Evolutionary conservation across 2,797 vertebrate genomes (phyloP), one percentile per base, ranked within the genome.

Genomic region (Bothrops alternatus): DNA sequence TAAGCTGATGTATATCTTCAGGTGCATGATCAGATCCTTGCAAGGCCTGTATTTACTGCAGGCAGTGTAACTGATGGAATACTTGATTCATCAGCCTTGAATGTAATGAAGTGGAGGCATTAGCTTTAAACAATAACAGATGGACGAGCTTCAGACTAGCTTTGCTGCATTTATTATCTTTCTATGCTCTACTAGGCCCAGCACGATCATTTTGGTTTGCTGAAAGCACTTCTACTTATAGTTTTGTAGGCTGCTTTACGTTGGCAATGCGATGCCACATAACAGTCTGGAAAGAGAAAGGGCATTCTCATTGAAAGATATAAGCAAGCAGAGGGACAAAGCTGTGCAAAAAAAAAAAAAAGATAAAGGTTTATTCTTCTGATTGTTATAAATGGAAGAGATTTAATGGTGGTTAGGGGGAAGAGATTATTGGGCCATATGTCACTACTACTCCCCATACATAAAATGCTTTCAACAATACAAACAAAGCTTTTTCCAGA

Each of bases 201-300:
- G 93, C n/a, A 2, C 82, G 7, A 12, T 78, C 10, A 11, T 82
- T 82, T 91, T 57, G 0, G 2, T 69, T 82, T 56, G 57, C 94
- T 57, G 2, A 78, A 13, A 90, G 93, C 89, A 18, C 73, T 95
- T 92, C 58, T 88, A 3, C 2, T 3, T n/a, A 86, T 93, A 93
- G 78, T 94, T 94, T 92, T 73, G 78, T 88, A 60, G 23, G 0
- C 6, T 57, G 42, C 37, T 63, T 93, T 95, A 93, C 93, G 60
- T 2, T 88, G 88, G 63, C 82, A 63, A 28, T 3, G 3, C 47
- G 53, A 47, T 93, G 69, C 91, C 90, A 78, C 37, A 0, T n/a
- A 5, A 42, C 53, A 91, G 8, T 4, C 78, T 93, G 42, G 93
- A 88, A 47, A 89, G 88, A 90, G 78, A 92, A 91, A 93, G 18